A percentile compares a stretch with the other conserved stretches of the same genome.
Conservation (phyloP, 2,797 vertebrate genomes). For the Sebastes iracundus region DNA sequence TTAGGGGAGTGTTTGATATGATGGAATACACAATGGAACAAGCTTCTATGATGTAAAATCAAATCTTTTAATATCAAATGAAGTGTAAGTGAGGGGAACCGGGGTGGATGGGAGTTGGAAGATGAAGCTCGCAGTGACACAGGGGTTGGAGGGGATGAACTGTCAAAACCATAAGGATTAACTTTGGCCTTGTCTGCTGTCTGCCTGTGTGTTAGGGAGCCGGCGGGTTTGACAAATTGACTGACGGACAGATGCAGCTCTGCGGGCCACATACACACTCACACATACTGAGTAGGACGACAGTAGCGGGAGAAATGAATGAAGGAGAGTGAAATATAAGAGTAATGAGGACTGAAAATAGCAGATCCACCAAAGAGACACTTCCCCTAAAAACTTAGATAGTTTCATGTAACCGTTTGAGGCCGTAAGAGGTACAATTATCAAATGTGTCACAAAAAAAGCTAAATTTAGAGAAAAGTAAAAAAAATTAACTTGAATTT, state of each 20-base stretch:
- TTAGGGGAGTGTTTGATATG: not conserved
- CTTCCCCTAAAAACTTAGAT: too few species aligned
- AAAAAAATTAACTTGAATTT: not conserved
- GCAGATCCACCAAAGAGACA: not conserved
- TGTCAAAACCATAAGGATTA: conserved; percentile 75
- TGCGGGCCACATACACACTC: conserved; percentile 64
- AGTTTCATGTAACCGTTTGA: not conserved
- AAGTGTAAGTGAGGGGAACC: not conserved
- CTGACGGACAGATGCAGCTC: conserved; percentile 79
- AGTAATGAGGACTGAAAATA: not conserved
- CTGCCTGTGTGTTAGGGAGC: conserved; percentile 59
- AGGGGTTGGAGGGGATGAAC: conserved; percentile 78
- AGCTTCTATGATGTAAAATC: not conserved
- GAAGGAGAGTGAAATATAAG: not conserved
- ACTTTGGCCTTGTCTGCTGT: conserved; percentile 59
- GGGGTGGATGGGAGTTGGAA: conserved; percentile 2
- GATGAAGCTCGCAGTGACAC: not conserved
- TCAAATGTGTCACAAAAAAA: not conserved
- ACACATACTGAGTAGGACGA: not conserved
- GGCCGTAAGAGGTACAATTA: not conserved
- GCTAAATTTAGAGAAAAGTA: not conserved
- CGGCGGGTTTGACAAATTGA: conserved; percentile 82
- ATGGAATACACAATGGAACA: not conserved
- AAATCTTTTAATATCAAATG: not conserved
- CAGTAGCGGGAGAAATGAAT: not conserved